Conservation (phyloP, 2,888 invertebrate species). For the Hylaea fasciaria region DNA sequence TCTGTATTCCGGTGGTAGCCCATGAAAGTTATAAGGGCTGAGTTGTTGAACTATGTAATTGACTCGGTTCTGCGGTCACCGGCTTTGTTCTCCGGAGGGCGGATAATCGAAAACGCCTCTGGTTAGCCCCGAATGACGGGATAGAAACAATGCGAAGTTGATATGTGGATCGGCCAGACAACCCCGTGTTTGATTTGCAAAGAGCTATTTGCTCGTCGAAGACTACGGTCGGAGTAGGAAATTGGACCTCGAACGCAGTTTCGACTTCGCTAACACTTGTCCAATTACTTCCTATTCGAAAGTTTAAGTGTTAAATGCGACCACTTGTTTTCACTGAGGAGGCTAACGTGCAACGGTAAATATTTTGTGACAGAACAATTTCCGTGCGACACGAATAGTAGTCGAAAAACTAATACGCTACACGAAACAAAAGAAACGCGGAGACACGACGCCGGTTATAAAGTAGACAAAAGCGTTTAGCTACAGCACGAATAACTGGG, state of each 20-base stretch:
- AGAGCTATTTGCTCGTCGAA: constrained; percentile 80
- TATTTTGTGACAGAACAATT: constrained; percentile 69
- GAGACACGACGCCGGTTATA: constrained; percentile 75
- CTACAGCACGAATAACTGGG: constrained; percentile 73
- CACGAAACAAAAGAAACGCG: constrained; percentile 68
- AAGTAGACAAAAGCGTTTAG: constrained; percentile 83
- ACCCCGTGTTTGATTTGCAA: constrained; percentile 83
- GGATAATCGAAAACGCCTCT: constrained; percentile 84
- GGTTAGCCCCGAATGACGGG: constrained; percentile 79
- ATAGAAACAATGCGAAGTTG: constrained; percentile 83
- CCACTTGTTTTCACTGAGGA: constrained; percentile 66
- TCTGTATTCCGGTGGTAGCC: constrained; percentile 82
- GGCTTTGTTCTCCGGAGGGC: constrained; percentile 81
- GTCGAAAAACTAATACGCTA: constrained; percentile 76
- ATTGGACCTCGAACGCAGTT: constrained; percentile 69
- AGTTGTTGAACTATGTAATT: constrained; percentile 86
- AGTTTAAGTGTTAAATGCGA: constrained; percentile 59
- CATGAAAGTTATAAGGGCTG: constrained; percentile 85
- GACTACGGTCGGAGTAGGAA: constrained; percentile 77
- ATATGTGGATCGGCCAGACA: constrained; percentile 81
- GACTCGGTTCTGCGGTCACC: constrained; percentile 83
- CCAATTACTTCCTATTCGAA: constrained; percentile 73
- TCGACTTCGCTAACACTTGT: constrained; percentile 73
- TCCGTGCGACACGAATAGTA: constrained; percentile 69
- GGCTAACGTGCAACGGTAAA: constrained; percentile 53